Evolutionary conservation across 2,113 vertebrate genomes (phyloP).

Genomic region (Rynchops niger): DNA sequence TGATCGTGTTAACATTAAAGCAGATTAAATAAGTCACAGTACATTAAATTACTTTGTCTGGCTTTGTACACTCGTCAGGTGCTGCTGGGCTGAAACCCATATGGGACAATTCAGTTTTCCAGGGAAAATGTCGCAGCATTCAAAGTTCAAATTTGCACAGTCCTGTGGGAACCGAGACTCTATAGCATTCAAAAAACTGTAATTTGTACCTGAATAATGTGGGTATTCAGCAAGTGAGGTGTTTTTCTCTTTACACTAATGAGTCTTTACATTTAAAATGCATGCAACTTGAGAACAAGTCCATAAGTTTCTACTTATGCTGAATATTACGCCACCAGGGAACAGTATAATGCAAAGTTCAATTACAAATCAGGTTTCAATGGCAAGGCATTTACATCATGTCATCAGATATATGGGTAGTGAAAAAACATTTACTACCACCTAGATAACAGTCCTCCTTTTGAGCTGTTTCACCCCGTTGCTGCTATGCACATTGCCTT

Average conservation of each 20-base stretch:
- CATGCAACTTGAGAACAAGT: not conserved
- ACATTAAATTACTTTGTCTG: slow-evolving; percentile 49
- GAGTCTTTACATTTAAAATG: not conserved
- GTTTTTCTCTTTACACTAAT: not conserved
- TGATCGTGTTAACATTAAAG: slow-evolving; percentile 30
- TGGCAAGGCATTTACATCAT: not conserved
- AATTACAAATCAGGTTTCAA: not conserved
- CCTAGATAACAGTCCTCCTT: not conserved
- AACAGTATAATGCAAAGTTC: not conserved
- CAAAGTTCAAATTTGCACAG: not conserved
- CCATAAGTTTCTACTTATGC: not conserved
- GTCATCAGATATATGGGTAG: not conserved
- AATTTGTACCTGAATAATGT: not conserved
- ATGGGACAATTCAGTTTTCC: not conserved
- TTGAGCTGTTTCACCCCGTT: not conserved
- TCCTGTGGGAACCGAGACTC: not conserved
- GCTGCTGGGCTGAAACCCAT: not conserved
- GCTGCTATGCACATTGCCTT: not conserved
- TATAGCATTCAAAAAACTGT: not conserved
- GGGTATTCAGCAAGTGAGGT: not conserved
- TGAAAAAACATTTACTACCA: not conserved
- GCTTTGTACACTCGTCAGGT: not conserved
- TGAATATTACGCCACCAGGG: not conserved
- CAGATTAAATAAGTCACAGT: slow-evolving; percentile 57
- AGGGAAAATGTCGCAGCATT: not conserved